Evolutionary conservation across 2,113 vertebrate genomes (phyloP), one percentile per base, ranked within the genome.

Genomic region (Athene noctua): DNA sequence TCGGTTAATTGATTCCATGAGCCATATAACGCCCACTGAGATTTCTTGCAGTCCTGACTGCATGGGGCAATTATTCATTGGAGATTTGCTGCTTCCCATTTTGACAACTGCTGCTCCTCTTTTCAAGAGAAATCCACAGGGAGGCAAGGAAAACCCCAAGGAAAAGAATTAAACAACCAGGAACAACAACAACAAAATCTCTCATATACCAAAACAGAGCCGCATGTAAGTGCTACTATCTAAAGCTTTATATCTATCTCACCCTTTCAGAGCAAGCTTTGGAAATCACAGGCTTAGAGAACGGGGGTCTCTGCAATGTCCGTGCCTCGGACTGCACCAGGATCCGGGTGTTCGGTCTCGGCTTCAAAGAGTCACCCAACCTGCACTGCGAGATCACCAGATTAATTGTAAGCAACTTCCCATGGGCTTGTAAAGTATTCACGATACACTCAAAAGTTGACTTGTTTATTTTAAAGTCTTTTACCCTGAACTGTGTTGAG

Each of bases 361-460:
- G 97, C 34, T 98, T 98, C 97, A 88, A 70, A 19, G 80, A 98
- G 42, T 98, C 97, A 0, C 58, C 91, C 27, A 62, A 79, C 57
- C 98, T 99, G 82, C 97, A 75, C 93, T 98, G 98, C 65, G 88
- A 98, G 25, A 87, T 97, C 94, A 98, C 97, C 66, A 96, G 96
- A 83, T 59, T 98, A n/a, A 98, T 91, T 78, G 98, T 99, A 96
- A 98, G 95, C 26, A 90, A 49, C 70, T 57, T 77, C 26, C 55
- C 34, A 8, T 5, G 22, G 40, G 49, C 57, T 42, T 29, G 2
- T 83, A 57, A 96, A 92, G 8, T 57, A 49, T 23, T 32, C 29
- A 29, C 67, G 57, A 82, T 18, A 38, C 2, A 36, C 40, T 16
- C 82, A 80, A 20, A 61, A 5, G 42, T 40, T 30, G 67, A 30